phyloP scores from a whole-genome alignment of 2,888 invertebrate genomes.

The Teinopalpus imperialis region DNA sequence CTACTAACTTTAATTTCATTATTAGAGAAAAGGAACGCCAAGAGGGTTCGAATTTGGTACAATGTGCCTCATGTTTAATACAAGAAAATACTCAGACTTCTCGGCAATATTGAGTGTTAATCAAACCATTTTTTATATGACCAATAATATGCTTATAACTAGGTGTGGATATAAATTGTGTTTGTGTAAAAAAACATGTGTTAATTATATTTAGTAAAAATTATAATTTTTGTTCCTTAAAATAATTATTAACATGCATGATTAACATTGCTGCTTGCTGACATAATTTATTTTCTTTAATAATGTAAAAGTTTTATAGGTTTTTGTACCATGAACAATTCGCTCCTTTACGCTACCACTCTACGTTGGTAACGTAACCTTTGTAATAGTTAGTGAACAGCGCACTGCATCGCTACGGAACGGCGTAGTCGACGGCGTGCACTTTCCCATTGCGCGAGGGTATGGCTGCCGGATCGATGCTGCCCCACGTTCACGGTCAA shows the following conservation, averaged over 20 bases:
- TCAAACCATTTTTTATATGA: too few species aligned
- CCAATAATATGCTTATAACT: too few species aligned
- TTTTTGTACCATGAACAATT: too few species aligned
- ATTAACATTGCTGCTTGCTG: too few species aligned
- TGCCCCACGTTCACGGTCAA: conserved; percentile 81
- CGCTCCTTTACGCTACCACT: too few species aligned
- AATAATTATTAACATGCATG: too few species aligned
- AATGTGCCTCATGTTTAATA: conserved; percentile 22
- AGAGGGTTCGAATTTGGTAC: conserved; percentile 35
- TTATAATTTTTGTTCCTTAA: too few species aligned
- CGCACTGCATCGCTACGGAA: conserved; percentile 25
- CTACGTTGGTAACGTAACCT: conserved; percentile 1
- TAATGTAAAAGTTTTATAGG: too few species aligned
- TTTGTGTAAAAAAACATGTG: too few species aligned
- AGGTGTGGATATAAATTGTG: too few species aligned
- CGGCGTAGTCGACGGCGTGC: conserved; percentile 39
- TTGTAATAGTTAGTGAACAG: conserved; percentile 18
- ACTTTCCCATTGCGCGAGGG: conserved; percentile 79
- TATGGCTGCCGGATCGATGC: conserved; percentile 76
- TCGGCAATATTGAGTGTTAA: neutral
- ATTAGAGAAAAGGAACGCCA: conserved; percentile 59
- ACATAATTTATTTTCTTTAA: too few species aligned
- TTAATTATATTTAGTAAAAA: too few species aligned
- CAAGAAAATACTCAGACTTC: conserved; percentile 11
- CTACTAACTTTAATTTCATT: conserved; percentile 74